phyloP scores from a whole-genome alignment of 2,888 invertebrate species.

The Macrophya alboannulata region DNA sequence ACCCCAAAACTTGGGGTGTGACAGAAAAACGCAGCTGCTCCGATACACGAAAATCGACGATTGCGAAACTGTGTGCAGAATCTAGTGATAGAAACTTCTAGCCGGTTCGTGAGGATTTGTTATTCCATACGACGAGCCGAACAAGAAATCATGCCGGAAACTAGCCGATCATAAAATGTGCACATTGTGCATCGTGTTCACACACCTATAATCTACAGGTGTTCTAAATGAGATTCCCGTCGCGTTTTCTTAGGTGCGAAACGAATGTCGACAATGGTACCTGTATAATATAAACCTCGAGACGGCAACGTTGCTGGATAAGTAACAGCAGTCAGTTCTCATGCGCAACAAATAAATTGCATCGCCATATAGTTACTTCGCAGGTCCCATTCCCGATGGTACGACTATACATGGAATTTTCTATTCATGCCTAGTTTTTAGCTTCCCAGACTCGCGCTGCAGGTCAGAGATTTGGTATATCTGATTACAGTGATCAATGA shows the following conservation, averaged over 20 bases:
- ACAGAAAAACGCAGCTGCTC: neutral
- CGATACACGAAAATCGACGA: neutral
- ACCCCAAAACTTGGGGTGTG: neutral
- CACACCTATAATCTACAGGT: neutral
- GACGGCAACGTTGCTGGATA: neutral
- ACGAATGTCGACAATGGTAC: constrained; percentile 19
- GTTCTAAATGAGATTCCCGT: constrained; percentile 40
- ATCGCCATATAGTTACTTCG: neutral
- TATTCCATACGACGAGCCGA: neutral
- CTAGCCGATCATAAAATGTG: constrained; percentile 35
- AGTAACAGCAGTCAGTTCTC: constrained; percentile 2
- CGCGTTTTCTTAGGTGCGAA: constrained; percentile 35
- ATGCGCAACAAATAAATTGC: constrained; percentile 39
- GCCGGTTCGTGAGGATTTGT: neutral
- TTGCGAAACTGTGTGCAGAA: neutral
- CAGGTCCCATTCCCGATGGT: neutral
- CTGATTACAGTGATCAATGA: neutral
- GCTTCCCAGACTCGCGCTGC: neutral
- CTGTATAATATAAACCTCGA: neutral
- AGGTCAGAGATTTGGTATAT: neutral
- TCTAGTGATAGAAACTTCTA: neutral
- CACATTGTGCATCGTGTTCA: constrained; percentile 12
- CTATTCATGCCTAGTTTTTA: neutral
- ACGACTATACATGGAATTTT: neutral
- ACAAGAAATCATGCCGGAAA: constrained; percentile 29